phyloP scores from a whole-genome alignment of 2,888 invertebrate species.

The Therioaphis trifolii region DNA sequence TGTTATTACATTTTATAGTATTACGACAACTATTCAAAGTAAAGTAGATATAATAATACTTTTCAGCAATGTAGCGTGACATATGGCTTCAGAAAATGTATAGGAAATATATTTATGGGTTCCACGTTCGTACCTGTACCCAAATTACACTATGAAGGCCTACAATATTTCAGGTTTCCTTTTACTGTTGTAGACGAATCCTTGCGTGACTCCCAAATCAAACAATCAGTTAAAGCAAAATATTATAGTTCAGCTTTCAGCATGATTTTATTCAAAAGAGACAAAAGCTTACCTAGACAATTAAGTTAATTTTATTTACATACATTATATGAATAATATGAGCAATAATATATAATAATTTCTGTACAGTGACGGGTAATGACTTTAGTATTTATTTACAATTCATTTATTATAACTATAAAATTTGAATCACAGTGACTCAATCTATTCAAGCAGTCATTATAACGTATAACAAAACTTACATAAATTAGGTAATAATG shows the following conservation, averaged over 20 bases:
- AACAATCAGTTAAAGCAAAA: background rate
- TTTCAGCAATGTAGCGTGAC: conserved; percentile 50
- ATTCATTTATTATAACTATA: no score
- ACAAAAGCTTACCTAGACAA: no score
- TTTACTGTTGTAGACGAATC: conserved; percentile 33
- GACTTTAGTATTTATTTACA: no score
- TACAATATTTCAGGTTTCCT: conserved; percentile 15
- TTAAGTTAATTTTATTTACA: no score
- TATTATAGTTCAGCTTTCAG: conserved; percentile 26
- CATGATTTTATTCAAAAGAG: background rate
- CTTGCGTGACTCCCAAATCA: conserved; percentile 47
- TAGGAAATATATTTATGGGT: conserved; percentile 49
- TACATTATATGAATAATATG: no score
- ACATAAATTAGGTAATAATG: no score
- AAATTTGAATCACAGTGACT: no score
- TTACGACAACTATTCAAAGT: background rate
- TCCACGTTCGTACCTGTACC: conserved; percentile 38
- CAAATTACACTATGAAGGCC: conserved; percentile 19
- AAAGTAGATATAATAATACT: conserved; percentile 20
- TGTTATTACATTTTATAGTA: conserved; percentile 3
- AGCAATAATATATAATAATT: no score
- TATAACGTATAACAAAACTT: no score
- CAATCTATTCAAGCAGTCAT: no score
- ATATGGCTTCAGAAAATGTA: conserved; percentile 43
- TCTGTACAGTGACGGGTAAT: no score